Evolutionary conservation across 64 coral and sea anemone genomes (phyloP).

Genomic region (Dendronephthya gigantea): DNA sequence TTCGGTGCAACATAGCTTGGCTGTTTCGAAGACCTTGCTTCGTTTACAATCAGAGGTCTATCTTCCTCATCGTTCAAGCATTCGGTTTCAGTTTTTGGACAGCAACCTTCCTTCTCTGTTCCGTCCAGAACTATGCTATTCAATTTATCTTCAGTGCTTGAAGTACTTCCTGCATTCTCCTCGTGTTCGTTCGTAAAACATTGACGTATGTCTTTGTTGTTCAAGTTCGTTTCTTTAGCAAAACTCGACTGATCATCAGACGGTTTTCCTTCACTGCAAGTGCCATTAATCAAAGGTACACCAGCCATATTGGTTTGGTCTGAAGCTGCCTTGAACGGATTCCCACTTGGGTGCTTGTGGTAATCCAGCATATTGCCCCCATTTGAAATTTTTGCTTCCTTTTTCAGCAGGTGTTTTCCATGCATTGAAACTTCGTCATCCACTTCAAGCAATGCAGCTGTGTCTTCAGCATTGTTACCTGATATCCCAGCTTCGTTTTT

Average conservation of each 20-base stretch:
- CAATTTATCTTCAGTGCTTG: background rate
- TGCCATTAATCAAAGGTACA: background rate
- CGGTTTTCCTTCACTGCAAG: background rate
- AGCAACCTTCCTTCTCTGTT: background rate
- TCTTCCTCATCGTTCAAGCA: too few species aligned
- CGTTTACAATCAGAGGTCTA: too few species aligned
- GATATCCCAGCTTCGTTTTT: background rate
- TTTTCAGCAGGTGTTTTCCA: background rate
- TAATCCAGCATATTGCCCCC: background rate
- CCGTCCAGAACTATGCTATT: background rate
- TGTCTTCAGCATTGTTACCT: too few species aligned
- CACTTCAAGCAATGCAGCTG: background rate
- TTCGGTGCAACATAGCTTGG: too few species aligned
- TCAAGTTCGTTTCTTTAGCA: background rate
- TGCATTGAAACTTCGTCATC: background rate
- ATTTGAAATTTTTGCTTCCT: background rate
- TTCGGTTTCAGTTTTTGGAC: background rate
- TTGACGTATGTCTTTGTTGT: background rate
- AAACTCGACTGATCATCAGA: background rate
- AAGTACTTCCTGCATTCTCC: background rate
- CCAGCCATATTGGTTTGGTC: background rate
- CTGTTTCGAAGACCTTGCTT: too few species aligned
- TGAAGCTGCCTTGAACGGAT: background rate
- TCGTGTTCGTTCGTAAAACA: background rate
- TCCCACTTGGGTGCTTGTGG: background rate